phyloP scores from a whole-genome alignment of 53 echinoderm and acorn worm genomes.

The Echinarachnius parma region DNA sequence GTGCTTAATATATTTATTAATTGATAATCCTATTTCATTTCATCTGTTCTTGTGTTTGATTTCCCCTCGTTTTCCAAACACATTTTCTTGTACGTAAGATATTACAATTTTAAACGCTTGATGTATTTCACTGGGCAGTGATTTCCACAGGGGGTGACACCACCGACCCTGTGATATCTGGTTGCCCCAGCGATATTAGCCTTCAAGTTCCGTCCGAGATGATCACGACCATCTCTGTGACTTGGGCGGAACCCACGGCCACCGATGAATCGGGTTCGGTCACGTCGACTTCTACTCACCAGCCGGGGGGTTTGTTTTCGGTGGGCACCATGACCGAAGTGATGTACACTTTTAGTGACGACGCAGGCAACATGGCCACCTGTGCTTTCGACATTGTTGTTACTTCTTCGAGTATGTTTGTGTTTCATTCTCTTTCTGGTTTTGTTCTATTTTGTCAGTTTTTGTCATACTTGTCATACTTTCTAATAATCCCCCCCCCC shows the following conservation, averaged over 20 bases:
- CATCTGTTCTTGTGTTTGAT: no score
- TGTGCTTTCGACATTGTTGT: constrained; percentile 65
- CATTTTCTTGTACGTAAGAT: no score
- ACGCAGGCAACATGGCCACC: constrained; percentile 38
- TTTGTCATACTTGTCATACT: background rate
- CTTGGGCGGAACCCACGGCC: constrained; percentile 63
- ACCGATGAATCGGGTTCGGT: constrained; percentile 65
- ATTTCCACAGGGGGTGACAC: constrained; percentile 34
- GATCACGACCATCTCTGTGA: constrained; percentile 19
- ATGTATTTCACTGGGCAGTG: no score
- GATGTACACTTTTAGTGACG: constrained; percentile 58
- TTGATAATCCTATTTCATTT: no score
- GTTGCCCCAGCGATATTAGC: constrained; percentile 38
- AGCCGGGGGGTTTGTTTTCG: constrained; percentile 41
- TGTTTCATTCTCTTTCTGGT: no score
- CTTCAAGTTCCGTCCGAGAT: constrained; percentile 14
- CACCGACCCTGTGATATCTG: constrained; percentile 25
- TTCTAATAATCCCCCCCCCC: no score
- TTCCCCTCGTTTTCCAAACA: no score
- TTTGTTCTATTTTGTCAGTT: no score
- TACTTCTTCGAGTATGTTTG: constrained; percentile 45
- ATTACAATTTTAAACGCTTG: no score
- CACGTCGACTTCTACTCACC: constrained; percentile 48
- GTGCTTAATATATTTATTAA: no score
- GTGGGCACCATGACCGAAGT: constrained; percentile 49